Base-by-base conservation (phyloP, 2,113 vertebrate genomes). In the Brachyistius frenatus region DNA sequence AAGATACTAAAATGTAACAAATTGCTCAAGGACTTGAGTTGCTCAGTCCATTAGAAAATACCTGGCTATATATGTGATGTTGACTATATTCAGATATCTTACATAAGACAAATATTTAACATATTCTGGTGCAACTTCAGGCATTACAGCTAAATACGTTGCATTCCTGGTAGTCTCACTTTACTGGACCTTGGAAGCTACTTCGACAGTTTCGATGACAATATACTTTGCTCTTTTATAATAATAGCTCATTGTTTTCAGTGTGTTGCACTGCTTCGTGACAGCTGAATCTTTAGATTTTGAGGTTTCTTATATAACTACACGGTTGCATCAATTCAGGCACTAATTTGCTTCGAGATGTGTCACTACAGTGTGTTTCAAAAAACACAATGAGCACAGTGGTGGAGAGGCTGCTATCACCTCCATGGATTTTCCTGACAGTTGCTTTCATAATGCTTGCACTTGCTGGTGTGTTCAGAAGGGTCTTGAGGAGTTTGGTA, bases 331-430 rank as follows among this genome's bases (percentile, higher is more conserved):
- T 80, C 63, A 75, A 63, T 76, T 72, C 39, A 47, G 60, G n/a
- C 14, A 5, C 54, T 85, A 64, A 88, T 83, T 78, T 75, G 53
- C 37, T 83, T 9, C 52, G 39, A 68, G 56, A 75, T 23, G 54
- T 30, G 35, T 33, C 54, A 70, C 54, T 54, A 41, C 39, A 53
- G 60, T 70, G 41, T 76, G 66, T 84, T 67, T 50, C 69, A 36
- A 74, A 46, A 54, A 60, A 79, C 47, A 64, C 68, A 86, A 83
- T 87, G 83, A 83, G 76, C 66, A 65, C 53, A 16, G 44, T 70
- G 49, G 70, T 84, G 81, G 52, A 71, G 32, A 10, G 55, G 39
- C 66, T 50, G 58, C 41, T 44, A 1, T 66, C 65, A 68, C 85
- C 62, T 68, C 58, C 54, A 57, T 33, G 49, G 76, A 69, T 80